Percentiles rank a stretch among this genome's conserved stretches.
Conservation (phyloP, 2,888 invertebrate species). For the Octodonta nipae region DNA sequence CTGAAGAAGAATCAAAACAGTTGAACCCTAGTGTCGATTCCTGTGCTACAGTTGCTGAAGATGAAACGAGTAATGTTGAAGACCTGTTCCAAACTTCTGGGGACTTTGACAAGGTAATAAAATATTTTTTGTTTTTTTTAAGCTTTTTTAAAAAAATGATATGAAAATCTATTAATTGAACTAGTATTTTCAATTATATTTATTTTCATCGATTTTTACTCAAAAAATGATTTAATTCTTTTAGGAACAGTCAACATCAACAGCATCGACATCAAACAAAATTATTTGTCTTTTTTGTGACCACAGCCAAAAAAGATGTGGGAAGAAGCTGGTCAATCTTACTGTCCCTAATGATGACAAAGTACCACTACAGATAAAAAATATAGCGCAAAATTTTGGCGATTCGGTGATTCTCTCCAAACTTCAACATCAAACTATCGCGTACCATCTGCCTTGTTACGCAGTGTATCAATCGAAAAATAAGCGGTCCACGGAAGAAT, state of each 20-base stretch:
- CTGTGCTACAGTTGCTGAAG: constrained; percentile 10
- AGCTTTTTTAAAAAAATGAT: constrained; percentile 3
- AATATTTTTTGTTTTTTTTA: constrained; percentile 7
- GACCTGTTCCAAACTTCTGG: constrained; percentile 9
- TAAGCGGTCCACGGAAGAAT: constrained; percentile 9
- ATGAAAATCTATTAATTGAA: constrained; percentile 4
- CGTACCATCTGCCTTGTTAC: constrained; percentile 11
- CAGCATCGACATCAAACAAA: constrained; percentile 8
- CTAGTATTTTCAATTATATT: constrained; percentile 5
- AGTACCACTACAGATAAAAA: constrained; percentile 5
- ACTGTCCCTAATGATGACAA: constrained; percentile 7
- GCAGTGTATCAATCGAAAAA: constrained; percentile 10
- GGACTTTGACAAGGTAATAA: constrained; percentile 9
- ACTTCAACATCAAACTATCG: constrained; percentile 10
- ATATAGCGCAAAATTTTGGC: too few relatives aligned
- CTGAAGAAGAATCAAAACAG: constrained; percentile 10
- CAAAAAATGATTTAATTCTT: constrained; percentile 7
- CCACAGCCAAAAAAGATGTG: constrained; percentile 7
- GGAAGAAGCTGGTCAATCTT: constrained; percentile 8
- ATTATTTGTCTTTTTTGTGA: constrained; percentile 7
- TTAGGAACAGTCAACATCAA: constrained; percentile 7
- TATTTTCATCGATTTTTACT: constrained; percentile 5
- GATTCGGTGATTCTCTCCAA: too few relatives aligned
- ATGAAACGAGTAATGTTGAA: constrained; percentile 10
- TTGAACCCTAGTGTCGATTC: constrained; percentile 11